Evolutionary conservation across 2,888 invertebrate species (phyloP).

Genomic region (Dendrolimus houi): DNA sequence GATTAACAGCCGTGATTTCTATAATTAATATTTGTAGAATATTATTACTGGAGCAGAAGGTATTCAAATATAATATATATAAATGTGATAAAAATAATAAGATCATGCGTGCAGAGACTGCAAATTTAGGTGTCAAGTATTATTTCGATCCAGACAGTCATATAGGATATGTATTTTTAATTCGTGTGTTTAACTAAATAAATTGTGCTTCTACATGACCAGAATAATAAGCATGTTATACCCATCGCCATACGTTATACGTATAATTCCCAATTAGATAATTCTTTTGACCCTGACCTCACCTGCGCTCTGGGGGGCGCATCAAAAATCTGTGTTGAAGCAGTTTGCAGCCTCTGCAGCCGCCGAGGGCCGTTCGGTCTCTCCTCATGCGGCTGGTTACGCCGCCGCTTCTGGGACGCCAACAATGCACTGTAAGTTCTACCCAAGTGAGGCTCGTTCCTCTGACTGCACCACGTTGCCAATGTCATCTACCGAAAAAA

Average conservation of each 20-base stretch:
- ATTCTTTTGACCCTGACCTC: constrained; percentile 47
- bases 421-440: constrained; percentile 40
- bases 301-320: constrained; percentile 66
- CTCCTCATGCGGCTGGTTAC: constrained; percentile 26
- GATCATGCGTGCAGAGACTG: no score
- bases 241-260: constrained; percentile 22
- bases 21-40: no score
- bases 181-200: no score
- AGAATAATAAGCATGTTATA: constrained; percentile 1
- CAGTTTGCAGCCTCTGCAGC: constrained; percentile 52
- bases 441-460: constrained; percentile 44
- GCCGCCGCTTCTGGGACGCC: constrained; percentile 36
- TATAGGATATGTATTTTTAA: no score
- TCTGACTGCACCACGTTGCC: constrained; percentile 52
- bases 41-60: no score
- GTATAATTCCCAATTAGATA: constrained; percentile 3
- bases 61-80: no score
- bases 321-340: constrained; percentile 56
- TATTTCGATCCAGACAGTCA: no score
- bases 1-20: no score
- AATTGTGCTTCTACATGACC: no score
- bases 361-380: constrained; percentile 37
- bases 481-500: constrained; percentile 44
- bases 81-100: no score
- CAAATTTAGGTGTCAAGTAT: no score